Evolutionary conservation across 2,797 vertebrate genomes (phyloP).

Genomic region (Delichon dasypus): DNA sequence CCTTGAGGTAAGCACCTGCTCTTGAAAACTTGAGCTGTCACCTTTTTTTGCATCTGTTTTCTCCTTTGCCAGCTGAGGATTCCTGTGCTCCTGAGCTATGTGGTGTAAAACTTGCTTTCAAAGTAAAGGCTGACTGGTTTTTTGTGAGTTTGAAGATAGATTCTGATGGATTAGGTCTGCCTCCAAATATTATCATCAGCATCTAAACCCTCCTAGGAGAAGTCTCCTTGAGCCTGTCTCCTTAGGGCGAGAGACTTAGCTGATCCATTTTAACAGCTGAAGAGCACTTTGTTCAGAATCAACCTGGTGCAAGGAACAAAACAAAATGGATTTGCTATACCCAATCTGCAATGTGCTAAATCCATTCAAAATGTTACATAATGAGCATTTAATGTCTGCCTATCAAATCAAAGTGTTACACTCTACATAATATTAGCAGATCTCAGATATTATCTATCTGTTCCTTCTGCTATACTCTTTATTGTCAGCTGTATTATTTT

Average conservation of each 20-base stretch:
- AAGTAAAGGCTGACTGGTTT: neutral
- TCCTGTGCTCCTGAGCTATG: neutral
- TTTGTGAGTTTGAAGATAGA: neutral
- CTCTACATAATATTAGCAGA: neutral
- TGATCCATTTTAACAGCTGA: neutral
- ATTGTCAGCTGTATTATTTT: neutral
- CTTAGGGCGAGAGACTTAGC: neutral
- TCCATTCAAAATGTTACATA: neutral
- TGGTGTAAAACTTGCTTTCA: neutral
- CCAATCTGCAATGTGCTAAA: neutral
- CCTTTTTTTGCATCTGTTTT: neutral
- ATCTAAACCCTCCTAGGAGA: neutral
- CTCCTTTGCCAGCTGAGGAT: neutral
- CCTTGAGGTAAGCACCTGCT: neutral
- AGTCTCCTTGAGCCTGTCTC: neutral
- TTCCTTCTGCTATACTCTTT: neutral
- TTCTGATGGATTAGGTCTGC: neutral
- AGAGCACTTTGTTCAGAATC: neutral
- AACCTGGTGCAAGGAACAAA: neutral
- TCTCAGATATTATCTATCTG: neutral
- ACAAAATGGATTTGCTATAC: neutral
- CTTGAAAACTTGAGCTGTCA: neutral
- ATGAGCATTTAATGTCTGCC: neutral
- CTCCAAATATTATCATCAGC: neutral
- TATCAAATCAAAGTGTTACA: neutral